These are phyloP conservation scores for Dipodomys spectabilis DNA, from an alignment of 2,113 vertebrate species.

Conservation along the genomic window DNA sequence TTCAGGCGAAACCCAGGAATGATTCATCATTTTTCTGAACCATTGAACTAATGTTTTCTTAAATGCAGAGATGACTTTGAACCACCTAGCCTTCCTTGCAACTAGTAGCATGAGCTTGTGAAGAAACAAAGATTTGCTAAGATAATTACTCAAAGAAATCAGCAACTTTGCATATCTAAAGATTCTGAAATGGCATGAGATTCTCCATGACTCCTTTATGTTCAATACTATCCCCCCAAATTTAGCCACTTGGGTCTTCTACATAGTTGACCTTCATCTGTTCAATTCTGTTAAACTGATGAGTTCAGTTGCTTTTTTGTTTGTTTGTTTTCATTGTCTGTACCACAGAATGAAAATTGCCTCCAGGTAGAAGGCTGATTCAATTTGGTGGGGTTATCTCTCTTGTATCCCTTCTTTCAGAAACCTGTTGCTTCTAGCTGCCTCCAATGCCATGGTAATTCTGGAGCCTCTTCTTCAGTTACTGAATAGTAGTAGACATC, in stretches of 20 bases:
- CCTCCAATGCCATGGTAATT: background rate
- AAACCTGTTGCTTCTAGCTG: background rate
- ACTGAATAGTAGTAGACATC: background rate
- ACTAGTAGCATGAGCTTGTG: background rate
- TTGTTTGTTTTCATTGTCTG: background rate
- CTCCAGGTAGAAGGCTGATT: background rate
- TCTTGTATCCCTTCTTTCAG: background rate
- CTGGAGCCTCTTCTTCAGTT: background rate
- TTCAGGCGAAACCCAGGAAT: background rate
- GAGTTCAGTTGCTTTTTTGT: too few species aligned
- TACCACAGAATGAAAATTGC: background rate
- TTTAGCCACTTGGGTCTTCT: background rate
- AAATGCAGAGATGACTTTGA: background rate
- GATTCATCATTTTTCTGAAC: background rate
- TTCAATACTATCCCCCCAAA: background rate
- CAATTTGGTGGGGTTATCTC: background rate
- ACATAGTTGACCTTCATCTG: slow-evolving; percentile 3
- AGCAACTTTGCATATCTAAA: background rate
- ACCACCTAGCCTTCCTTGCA: background rate
- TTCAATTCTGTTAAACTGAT: background rate
- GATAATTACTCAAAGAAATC: background rate
- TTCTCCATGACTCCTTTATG: background rate
- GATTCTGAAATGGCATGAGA: background rate
- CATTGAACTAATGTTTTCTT: background rate
- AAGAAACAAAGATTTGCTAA: background rate